These are phyloP conservation scores for Psophia crepitans DNA, from an alignment of 2,113 vertebrate genomes.

Conservation along the genomic window DNA sequence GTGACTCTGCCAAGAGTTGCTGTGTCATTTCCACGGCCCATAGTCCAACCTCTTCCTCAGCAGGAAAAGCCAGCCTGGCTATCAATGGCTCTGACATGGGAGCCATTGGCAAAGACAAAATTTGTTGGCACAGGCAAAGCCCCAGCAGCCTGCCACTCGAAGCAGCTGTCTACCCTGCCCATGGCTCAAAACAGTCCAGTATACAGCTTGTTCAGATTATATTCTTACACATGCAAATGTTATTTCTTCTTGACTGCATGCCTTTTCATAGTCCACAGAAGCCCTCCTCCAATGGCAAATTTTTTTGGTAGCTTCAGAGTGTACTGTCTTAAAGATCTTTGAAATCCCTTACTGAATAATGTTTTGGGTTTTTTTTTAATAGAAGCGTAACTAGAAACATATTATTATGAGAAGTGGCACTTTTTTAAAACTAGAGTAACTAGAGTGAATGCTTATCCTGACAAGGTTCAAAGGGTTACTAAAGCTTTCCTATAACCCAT, in stretches of 20 bases:
- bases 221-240: not conserved
- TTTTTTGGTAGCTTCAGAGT: not conserved
- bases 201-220: not conserved
- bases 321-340: not conserved
- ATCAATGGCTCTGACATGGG: not conserved
- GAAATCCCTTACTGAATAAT: not conserved
- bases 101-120: not conserved
- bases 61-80: not conserved
- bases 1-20: fast-evolving
- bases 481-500: not conserved
- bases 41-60: not conserved
- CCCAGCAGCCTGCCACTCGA: not conserved
- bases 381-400: not conserved
- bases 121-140: not conserved
- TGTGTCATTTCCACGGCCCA: not conserved
- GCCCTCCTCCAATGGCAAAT: not conserved
- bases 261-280: not conserved
- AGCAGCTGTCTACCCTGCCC: not conserved
- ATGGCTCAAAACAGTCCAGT: not conserved
- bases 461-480: not conserved
- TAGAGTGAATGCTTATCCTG: not conserved
- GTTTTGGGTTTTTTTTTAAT: not conserved
- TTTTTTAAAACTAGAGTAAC: not conserved
- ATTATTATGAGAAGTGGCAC: not conserved
- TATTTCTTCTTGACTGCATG: not conserved